Base-by-base conservation (phyloP, 2,888 invertebrate genomes). In the Pseudococcus jackbeardsleyi region DNA sequence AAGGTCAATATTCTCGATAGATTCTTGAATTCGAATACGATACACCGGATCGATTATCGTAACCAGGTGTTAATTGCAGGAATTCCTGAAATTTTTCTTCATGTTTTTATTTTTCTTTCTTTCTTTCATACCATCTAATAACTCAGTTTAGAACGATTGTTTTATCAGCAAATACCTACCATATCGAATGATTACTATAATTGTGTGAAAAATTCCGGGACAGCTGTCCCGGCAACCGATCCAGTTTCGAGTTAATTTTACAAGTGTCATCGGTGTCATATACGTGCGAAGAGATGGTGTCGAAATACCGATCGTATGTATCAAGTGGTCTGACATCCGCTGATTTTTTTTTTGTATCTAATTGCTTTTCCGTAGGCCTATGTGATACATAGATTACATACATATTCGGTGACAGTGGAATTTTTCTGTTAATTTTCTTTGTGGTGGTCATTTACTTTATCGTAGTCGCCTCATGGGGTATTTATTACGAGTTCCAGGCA, bases 131-230 rank as follows among this genome's bases (percentile, higher is more conserved):
- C 19, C 12, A 17, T 19, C 9, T 64, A 22, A 64, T 19, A 64
- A 64, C 17, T 59, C 12, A 9, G 11, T 64, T 64, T n/a, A n/a
- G n/a, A 42, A 5, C 59, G 59, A 59, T 64, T 64, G 64, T 64
- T 64, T 64, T 64, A 64, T 64, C 64, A 64, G 22, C 64, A 64
- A 64, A 64, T 64, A 64, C 64, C 64, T 64, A 64, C 64, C 64
- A 64, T 64, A 64, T 64, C 64, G 64, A 64, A 64, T 64, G 64
- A 22, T 64, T 64, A 64, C 15, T 54, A 54, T 64, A 64, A 64
- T 64, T 64, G 22, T 64, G 8, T 64, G 64, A 64, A 22, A 64
- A 22, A 64, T 64, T 64, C 22, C 48, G 19, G 0, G 64, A 64
- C 64, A 64, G 22, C 64, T 64, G 64, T 64, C 64, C 22, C 64